Conservation (phyloP, 2,888 invertebrate species). For the Rhingia rostrata region DNA sequence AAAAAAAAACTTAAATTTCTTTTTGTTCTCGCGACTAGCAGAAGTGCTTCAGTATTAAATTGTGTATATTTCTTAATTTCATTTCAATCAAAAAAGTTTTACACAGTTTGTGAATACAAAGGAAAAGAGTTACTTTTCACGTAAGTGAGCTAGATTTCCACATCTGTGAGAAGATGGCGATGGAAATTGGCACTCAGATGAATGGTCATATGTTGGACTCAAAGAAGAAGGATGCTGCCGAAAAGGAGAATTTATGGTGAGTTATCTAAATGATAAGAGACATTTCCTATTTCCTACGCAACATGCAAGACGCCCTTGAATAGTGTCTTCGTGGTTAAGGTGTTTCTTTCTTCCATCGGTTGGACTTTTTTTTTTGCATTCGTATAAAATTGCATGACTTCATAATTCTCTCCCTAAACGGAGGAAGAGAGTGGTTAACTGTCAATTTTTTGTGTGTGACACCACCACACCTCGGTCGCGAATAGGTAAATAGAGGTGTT, state of each 20-base stretch:
- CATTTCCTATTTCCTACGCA: slow-evolving; percentile 5
- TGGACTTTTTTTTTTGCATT: slow-evolving; percentile 33
- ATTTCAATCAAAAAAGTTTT: slow-evolving; percentile 22
- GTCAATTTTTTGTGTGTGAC: slow-evolving; percentile 64
- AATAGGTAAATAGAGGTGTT: slow-evolving; percentile 49
- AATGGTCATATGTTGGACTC: slow-evolving; percentile 78
- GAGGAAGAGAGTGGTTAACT: slow-evolving; percentile 58
- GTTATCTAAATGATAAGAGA: slow-evolving; percentile 33
- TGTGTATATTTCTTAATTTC: slow-evolving; percentile 55
- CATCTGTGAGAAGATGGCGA: slow-evolving; percentile 78
- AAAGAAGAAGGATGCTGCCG: slow-evolving; percentile 81
- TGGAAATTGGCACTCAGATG: slow-evolving; percentile 81
- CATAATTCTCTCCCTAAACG: slow-evolving; percentile 59
- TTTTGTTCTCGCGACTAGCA: slow-evolving; percentile 40
- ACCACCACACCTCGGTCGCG: slow-evolving; percentile 59
- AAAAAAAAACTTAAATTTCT: slow-evolving; percentile 33
- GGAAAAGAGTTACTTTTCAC: slow-evolving; percentile 8
- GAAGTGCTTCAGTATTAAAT: slow-evolving; percentile 63
- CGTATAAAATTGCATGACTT: slow-evolving; percentile 55
- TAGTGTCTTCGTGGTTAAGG: not conserved
- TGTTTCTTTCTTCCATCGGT: not conserved
- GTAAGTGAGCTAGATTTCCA: slow-evolving; percentile 49
- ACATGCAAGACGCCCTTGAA: slow-evolving; percentile 52
- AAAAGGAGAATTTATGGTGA: slow-evolving; percentile 81
- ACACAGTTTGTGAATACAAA: slow-evolving; percentile 49